Percentiles rank a stretch among this genome's conserved stretches.
phyloP scores from a whole-genome alignment of 2,113 vertebrate genomes.

The Aviceda subcristata region DNA sequence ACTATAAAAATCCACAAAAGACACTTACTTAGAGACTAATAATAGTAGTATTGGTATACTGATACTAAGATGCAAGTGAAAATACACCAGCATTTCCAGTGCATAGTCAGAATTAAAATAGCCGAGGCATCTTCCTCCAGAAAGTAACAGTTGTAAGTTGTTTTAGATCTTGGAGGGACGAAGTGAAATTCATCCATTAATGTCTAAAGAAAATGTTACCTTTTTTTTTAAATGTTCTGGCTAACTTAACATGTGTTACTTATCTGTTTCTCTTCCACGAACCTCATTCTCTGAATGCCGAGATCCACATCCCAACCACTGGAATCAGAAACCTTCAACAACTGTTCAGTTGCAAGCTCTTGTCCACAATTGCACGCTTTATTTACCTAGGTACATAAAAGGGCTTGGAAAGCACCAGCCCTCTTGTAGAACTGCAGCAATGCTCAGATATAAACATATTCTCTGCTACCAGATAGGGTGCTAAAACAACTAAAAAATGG shows the following conservation, averaged over 20 bases:
- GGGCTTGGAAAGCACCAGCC: not conserved
- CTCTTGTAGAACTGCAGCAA: not conserved
- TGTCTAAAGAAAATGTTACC: not conserved
- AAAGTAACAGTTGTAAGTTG: not conserved
- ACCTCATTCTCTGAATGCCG: not conserved
- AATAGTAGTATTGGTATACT: not conserved
- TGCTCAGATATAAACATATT: not conserved
- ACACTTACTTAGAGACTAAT: not conserved
- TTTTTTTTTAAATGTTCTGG: not conserved
- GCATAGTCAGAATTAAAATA: not conserved
- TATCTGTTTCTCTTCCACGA: not conserved
- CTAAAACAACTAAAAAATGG: not conserved
- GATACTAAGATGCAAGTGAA: not conserved
- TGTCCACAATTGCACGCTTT: not conserved
- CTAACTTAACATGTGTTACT: not conserved
- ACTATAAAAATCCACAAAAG: not conserved
- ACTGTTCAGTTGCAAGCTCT: not conserved
- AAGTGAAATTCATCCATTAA: conserved; percentile 1
- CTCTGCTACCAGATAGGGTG: not conserved
- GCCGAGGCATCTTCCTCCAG: not conserved
- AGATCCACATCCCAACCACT: not conserved
- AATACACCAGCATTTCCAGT: not conserved
- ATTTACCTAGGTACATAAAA: not conserved
- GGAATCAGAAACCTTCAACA: not conserved
- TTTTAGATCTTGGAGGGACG: not conserved